phyloP scores from a whole-genome alignment of 1,140 invertebrate genomes.

The Oncopodura yosiiana region DNA sequence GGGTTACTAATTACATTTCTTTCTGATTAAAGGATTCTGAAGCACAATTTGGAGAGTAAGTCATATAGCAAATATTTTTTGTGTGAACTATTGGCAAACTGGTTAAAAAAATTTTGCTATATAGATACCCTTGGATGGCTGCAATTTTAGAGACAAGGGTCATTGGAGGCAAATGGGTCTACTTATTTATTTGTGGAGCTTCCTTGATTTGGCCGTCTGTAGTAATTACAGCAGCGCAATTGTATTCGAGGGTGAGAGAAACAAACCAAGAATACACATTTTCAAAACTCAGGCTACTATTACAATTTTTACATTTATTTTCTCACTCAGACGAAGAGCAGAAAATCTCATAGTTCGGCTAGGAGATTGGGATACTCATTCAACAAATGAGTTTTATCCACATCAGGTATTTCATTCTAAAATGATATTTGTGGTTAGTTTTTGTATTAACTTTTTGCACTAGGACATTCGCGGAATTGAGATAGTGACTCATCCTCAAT shows the following conservation, averaged over 20 bases:
- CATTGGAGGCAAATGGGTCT: slow-evolving; percentile 42
- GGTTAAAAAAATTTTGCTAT: too few species aligned
- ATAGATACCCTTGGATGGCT: slow-evolving; percentile 77
- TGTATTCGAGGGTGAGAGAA: slow-evolving; percentile 43
- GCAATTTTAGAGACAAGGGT: slow-evolving; percentile 55
- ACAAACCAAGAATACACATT: background rate
- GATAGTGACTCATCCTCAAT: slow-evolving; percentile 40
- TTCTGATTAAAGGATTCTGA: too few species aligned
- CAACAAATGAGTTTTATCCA: slow-evolving; percentile 55
- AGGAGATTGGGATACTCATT: slow-evolving; percentile 60
- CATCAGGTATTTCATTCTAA: slow-evolving; percentile 48
- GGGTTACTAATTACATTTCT: too few species aligned
- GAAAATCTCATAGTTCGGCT: slow-evolving; percentile 48
- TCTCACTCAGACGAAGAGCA: slow-evolving; percentile 36
- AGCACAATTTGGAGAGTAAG: slow-evolving; percentile 34
- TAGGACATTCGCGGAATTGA: slow-evolving; percentile 35
- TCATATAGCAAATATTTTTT: too few species aligned
- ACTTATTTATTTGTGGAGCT: slow-evolving; percentile 56
- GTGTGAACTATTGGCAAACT: too few species aligned
- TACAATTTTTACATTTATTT: background rate
- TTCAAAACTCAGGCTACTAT: background rate
- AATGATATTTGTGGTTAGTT: background rate
- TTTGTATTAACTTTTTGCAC: background rate
- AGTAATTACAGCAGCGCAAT: slow-evolving; percentile 62
- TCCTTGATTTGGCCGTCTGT: slow-evolving; percentile 58